These are phyloP conservation scores for Halcyon badia DNA, from an alignment of 2,797 vertebrate species.

Conservation along the genomic window DNA sequence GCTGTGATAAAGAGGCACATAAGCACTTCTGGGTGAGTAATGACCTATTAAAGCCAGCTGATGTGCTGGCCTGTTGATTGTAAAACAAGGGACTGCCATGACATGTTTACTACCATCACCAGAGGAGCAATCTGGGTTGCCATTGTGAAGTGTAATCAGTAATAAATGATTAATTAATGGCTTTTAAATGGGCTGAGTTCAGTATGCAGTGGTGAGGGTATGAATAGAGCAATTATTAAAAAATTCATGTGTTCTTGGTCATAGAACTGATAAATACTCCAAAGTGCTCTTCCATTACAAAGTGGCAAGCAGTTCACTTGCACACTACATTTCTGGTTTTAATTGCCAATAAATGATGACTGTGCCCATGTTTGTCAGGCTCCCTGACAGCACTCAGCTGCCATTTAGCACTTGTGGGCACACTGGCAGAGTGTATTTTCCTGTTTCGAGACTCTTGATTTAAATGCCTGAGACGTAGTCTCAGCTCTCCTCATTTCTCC, in stretches of 20 bases:
- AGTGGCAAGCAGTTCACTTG: constrained; percentile 22
- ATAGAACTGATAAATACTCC: constrained; percentile 48
- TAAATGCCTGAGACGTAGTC: not conserved
- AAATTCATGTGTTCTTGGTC: constrained; percentile 49
- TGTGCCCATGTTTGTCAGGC: not conserved
- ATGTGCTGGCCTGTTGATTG: not conserved
- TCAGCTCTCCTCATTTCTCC: not conserved
- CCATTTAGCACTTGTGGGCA: not conserved
- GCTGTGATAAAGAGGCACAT: not conserved
- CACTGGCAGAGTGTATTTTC: not conserved
- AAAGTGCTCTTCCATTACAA: constrained; percentile 29
- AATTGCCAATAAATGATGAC: constrained; percentile 8
- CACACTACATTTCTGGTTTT: not conserved
- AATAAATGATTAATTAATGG: constrained; percentile 66
- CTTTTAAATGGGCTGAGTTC: constrained; percentile 44
- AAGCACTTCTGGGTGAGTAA: not conserved
- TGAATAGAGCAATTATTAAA: constrained; percentile 56
- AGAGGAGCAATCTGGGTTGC: constrained; percentile 14
- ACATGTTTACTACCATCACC: constrained; percentile 25
- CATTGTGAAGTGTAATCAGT: constrained; percentile 34
- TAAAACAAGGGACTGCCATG: not conserved
- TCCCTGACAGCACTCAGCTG: not conserved
- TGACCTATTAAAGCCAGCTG: not conserved
- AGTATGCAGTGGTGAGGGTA: not conserved
- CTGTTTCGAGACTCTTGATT: constrained; percentile 8